phyloP scores from a whole-genome alignment of 2,888 invertebrate species.

The Ormyrus nitidulus region DNA sequence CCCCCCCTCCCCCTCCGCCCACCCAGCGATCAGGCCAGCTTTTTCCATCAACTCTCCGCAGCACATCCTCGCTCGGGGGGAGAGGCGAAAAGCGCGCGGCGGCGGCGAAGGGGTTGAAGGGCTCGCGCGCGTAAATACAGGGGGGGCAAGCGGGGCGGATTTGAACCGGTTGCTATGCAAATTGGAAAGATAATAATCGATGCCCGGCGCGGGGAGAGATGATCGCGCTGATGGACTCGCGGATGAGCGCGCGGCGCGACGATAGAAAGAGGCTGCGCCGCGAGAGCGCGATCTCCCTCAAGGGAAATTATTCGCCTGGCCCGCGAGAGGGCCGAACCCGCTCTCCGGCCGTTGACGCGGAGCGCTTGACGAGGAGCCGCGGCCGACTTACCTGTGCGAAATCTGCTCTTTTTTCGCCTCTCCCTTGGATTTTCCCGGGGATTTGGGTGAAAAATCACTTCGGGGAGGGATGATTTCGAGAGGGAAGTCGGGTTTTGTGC shows the following conservation, averaged over 20 bases:
- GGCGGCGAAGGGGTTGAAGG: constrained; percentile 1
- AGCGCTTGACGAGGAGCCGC: background rate
- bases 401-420: too few species aligned
- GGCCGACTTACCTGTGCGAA: constrained; percentile 11
- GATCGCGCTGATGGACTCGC: constrained; percentile 70
- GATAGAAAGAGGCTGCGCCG: constrained; percentile 58
- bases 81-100: background rate
- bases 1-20: background rate
- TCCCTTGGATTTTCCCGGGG: too few species aligned
- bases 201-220: constrained; percentile 65
- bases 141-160: constrained; percentile 59
- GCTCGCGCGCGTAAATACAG: background rate
- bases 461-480: too few species aligned
- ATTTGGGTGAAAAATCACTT: too few species aligned
- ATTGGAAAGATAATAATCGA: constrained; percentile 76
- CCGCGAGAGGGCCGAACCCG: background rate
- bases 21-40: background rate
- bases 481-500: too few species aligned
- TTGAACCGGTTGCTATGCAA: constrained; percentile 73
- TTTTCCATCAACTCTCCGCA: background rate
- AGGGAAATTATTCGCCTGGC: constrained; percentile 74
- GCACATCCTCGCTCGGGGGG: background rate
- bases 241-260: constrained; percentile 62
- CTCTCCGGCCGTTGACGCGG: background rate
- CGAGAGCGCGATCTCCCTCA: constrained; percentile 74